These are phyloP conservation scores for Cyphomyrmex costatus DNA, from an alignment of 1,140 invertebrate genomes.

Conservation along the genomic window DNA sequence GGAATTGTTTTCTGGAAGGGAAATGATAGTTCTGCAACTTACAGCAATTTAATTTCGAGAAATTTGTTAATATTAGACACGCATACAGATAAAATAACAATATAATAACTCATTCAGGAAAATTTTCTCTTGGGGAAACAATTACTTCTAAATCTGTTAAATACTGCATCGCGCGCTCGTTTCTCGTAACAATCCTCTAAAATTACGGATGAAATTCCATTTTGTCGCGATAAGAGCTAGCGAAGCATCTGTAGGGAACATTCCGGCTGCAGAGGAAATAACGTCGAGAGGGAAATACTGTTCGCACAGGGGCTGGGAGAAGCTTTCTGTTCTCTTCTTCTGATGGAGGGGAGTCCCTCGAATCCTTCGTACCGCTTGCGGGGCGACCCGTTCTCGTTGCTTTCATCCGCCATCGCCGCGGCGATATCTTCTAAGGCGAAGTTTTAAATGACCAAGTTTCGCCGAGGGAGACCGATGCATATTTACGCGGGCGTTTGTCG, in stretches of 20 bases:
- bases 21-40: not conserved
- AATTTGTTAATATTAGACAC: not conserved
- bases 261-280: conserved; percentile 23
- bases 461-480: conserved; percentile 48
- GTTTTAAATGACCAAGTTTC: conserved; percentile 69
- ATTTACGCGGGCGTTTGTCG: conserved; percentile 55
- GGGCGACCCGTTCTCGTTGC: not conserved
- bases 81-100: not conserved
- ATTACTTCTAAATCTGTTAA: conserved; percentile 8
- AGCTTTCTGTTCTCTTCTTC: not conserved
- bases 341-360: not conserved
- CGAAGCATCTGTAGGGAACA: not conserved
- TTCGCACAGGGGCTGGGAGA: conserved; percentile 7
- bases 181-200: not conserved
- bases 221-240: not conserved
- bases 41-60: not conserved
- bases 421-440: conserved; percentile 24
- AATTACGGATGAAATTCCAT: conserved; percentile 12
- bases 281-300: conserved; percentile 34
- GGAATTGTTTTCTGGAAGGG: not conserved
- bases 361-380: not conserved
- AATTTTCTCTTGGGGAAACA: not conserved
- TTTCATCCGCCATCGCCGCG: not conserved
- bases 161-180: not conserved
- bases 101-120: not conserved